A percentile compares a stretch with the other conserved stretches of the same genome.
Conservation (phyloP, 1,140 invertebrate species). For the Drosophila tsacasi region DNA sequence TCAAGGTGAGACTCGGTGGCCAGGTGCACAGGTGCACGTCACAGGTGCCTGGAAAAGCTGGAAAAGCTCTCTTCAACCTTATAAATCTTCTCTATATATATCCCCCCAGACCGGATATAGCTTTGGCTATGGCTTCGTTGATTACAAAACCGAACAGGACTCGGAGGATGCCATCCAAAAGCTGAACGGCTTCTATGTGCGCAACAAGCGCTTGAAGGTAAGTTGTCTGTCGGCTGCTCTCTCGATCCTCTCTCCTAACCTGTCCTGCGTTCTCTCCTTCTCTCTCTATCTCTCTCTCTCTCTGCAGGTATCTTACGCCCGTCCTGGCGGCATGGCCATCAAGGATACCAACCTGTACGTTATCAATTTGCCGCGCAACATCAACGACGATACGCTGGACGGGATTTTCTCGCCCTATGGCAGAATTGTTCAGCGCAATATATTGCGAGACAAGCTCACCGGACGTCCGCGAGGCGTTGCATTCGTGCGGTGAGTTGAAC, state of each 20-base stretch:
- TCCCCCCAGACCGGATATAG: constrained; percentile 96
- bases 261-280: background rate
- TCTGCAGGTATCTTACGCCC: constrained; percentile 94
- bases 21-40: constrained; percentile 21
- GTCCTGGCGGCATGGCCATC: constrained; percentile 95
- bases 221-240: background rate
- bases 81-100: background rate
- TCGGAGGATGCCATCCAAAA: constrained; percentile 93
- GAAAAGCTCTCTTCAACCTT: too few relatives aligned
- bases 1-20: constrained; percentile 86
- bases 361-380: constrained; percentile 94
- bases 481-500: constrained; percentile 91
- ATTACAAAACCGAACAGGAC: constrained; percentile 93
- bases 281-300: background rate
- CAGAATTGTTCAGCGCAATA: constrained; percentile 95
- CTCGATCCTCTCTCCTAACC: background rate
- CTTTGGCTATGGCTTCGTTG: constrained; percentile 97
- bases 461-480: constrained; percentile 94
- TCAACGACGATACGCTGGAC: constrained; percentile 92
- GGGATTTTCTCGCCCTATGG: constrained; percentile 94
- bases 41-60: constrained; percentile 11
- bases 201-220: constrained; percentile 93
- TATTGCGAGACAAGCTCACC: constrained; percentile 94
- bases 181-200: constrained; percentile 94
- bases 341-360: constrained; percentile 98